Evolutionary conservation across 2,888 invertebrate genomes (phyloP).

Genomic region (Metopia argyrocephala): DNA sequence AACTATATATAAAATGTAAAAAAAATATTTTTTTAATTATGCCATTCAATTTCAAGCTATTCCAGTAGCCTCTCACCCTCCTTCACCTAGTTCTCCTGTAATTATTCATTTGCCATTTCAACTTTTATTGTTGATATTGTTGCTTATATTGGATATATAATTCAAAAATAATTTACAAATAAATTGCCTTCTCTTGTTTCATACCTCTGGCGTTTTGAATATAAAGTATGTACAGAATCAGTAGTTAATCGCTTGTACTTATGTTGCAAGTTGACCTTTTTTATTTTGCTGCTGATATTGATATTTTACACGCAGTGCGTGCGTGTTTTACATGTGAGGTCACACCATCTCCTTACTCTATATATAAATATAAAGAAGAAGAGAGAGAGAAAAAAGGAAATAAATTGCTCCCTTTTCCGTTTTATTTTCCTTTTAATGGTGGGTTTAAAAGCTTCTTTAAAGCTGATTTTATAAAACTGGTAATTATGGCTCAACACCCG

Average conservation of each 20-base stretch:
- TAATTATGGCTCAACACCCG: background rate
- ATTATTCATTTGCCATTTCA: too few relatives aligned
- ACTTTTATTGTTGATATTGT: too few relatives aligned
- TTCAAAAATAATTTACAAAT: too few relatives aligned
- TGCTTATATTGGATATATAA: too few relatives aligned
- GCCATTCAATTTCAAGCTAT: constrained; percentile 31
- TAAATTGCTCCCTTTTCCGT: too few relatives aligned
- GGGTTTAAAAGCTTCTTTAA: background rate
- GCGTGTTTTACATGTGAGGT: constrained; percentile 42
- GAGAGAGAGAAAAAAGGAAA: too few relatives aligned
- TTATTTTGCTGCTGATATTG: background rate
- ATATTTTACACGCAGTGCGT: constrained; percentile 35
- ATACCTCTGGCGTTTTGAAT: too few relatives aligned
- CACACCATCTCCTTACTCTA: constrained; percentile 44
- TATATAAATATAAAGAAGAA: background rate
- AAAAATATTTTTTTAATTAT: constrained; percentile 56
- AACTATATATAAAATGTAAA: background rate
- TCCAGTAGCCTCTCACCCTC: background rate
- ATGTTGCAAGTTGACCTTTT: constrained; percentile 43
- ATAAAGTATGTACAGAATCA: too few relatives aligned
- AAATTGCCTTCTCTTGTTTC: too few relatives aligned
- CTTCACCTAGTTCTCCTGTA: too few relatives aligned
- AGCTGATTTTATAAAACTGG: background rate
- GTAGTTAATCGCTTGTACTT: background rate
- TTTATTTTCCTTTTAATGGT: background rate